These are phyloP conservation scores for Drepanosiphum platanoidis DNA, from an alignment of 2,888 invertebrate genomes.

Conservation along the genomic window DNA sequence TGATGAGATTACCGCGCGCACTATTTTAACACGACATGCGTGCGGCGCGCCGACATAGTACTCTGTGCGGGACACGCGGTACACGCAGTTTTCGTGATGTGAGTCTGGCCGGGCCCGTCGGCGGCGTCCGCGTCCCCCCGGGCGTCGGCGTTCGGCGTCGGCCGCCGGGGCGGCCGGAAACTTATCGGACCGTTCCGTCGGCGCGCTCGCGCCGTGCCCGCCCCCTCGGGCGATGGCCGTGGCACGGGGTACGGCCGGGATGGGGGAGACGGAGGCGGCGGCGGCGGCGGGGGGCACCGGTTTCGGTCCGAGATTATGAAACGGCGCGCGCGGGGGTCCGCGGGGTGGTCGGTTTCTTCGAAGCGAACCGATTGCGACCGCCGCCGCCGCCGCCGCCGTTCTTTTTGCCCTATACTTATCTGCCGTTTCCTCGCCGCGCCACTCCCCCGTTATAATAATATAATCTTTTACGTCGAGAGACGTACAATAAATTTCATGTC, in stretches of 20 bases:
- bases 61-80: conserved; percentile 46
- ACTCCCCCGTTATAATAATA: too few species aligned
- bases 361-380: too few species aligned
- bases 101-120: not conserved
- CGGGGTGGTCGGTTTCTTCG: too few species aligned
- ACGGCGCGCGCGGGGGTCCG: not conserved
- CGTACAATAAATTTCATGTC: too few species aligned
- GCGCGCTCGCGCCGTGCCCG: not conserved
- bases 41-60: conserved; percentile 46
- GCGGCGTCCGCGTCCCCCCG: not conserved
- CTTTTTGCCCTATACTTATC: too few species aligned
- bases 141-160: conserved; percentile 2
- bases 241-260: too few species aligned
- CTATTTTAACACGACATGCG: conserved; percentile 36
- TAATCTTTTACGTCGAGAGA: too few species aligned
- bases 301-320: not conserved
- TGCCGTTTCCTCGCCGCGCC: too few species aligned
- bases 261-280: not conserved
- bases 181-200: not conserved
- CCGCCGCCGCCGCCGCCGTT: too few species aligned
- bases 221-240: too few species aligned
- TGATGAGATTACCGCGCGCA: conserved; percentile 24
- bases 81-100: conserved; percentile 46
- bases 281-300: not conserved
- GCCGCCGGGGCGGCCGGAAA: not conserved